Percentiles rank a stretch among this genome's conserved stretches.
Conservation (phyloP, 2,888 invertebrate genomes). For the Drosophila siamana region DNA sequence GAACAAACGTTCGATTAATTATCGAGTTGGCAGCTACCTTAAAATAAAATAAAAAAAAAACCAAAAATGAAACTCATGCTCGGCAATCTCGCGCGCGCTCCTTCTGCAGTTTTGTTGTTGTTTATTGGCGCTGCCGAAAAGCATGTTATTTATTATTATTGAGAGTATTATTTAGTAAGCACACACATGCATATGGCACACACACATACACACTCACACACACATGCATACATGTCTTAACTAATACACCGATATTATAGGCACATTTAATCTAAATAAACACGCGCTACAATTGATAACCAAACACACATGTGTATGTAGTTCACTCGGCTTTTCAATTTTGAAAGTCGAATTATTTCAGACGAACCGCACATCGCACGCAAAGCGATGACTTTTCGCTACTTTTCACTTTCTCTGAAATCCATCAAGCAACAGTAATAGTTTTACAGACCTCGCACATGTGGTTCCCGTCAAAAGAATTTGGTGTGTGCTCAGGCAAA, state of each 20-base stretch:
- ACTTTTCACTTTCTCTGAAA: conserved; percentile 9
- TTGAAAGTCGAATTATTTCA: not conserved
- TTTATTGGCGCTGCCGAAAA: conserved; percentile 50
- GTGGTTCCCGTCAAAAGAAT: conserved; percentile 10
- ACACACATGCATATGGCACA: not conserved
- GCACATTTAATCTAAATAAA: conserved; percentile 62
- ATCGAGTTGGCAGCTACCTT: conserved; percentile 62
- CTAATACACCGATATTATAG: conserved; percentile 22
- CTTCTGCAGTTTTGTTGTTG: conserved; percentile 1
- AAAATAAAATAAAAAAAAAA: conserved; percentile 17
- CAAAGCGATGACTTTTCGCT: conserved; percentile 7
- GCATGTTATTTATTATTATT: conserved; percentile 72
- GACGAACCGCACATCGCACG: not conserved
- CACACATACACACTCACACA: not conserved
- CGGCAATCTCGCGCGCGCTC: not conserved
- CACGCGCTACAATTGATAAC: conserved; percentile 56
- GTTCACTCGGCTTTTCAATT: not conserved
- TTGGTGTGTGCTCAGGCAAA: not conserved
- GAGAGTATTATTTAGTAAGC: conserved; percentile 29
- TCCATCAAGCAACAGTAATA: conserved; percentile 1
- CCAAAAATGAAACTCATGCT: conserved; percentile 11
- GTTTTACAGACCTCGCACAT: conserved; percentile 4
- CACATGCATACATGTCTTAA: not conserved
- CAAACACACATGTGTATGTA: conserved; percentile 13
- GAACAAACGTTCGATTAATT: conserved; percentile 62